Base-by-base conservation (phyloP, 2,113 vertebrate genomes). In the Mionectes macconnelli region DNA sequence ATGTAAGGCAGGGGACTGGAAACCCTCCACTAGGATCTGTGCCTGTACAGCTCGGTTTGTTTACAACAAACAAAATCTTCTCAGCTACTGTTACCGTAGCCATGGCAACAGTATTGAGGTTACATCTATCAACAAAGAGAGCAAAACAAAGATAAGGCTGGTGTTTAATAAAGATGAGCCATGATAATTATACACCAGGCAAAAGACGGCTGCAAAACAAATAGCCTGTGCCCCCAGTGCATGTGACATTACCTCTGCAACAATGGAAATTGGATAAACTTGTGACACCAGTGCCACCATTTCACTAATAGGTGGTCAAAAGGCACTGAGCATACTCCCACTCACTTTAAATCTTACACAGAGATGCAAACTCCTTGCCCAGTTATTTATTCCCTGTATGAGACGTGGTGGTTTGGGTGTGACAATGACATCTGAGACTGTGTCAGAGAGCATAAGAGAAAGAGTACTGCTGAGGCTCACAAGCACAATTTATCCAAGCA, bases 41-140 rank as follows among this genome's bases (percentile, higher is more conserved):
- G 86, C 93, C 89, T 95, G 83, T 92, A 90, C 78, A 83, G 86
- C 90, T 91, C 90, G 68, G 94, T 98, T 96, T 98, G 97, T 98
- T 98, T 98, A 98, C 97, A 93, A 97, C 96, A 98, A 98, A 97
- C 96, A 98, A 97, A 96, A 97, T 96, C 94, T 98, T 92, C 96
- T 95, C 95, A 95, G 96, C 96, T 97, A 97, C 97, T 97, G 94
- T 97, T 97, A 94, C 96, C 2, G 95, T 98, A 94, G 82, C 95
- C 97, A 97, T 98, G 96, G 97, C 89, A 98, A 98, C 97, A 95
- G 90, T 96, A 97, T 94, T 96, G 97, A 97, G 96, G 97, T 95
- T 97, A 96, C 81, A 97, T 97, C 95, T 97, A 97, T 97, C 96
- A 98, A 97, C 95, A 97, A 97, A 97, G 96, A 96, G 80, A 96